Evolutionary conservation across 2,797 vertebrate genomes (phyloP).

Genomic region (Sparidentex hasta): DNA sequence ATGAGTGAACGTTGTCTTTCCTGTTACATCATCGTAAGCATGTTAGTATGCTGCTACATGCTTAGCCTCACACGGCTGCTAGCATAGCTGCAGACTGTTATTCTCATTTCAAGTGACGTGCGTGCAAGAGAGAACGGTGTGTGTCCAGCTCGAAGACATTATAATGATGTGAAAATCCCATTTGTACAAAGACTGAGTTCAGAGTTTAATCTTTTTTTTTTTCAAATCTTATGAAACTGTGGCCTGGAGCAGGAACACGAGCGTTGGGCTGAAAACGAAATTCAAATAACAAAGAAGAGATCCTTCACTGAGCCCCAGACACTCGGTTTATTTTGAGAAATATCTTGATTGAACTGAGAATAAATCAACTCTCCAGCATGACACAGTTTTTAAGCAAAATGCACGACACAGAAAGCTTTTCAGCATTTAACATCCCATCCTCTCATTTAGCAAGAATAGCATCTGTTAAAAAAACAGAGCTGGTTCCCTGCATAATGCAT

Average conservation of each 20-base stretch:
- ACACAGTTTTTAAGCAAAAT: neutral
- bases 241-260: neutral
- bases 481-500: conserved; percentile 54
- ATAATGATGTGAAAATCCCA: neutral
- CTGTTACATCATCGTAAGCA: no score
- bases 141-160: neutral
- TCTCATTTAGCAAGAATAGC: conserved; percentile 11
- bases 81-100: neutral
- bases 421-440: neutral
- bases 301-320: neutral
- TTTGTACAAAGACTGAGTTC: neutral
- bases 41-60: neutral
- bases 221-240: neutral
- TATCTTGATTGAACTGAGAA: neutral
- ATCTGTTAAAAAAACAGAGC: neutral
- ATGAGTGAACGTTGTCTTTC: no score
- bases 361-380: neutral
- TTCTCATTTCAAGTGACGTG: neutral
- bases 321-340: neutral
- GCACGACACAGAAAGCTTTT: no score
- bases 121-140: neutral
- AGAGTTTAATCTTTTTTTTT: neutral
- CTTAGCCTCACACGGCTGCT: neutral
- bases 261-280: neutral
- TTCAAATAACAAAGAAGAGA: neutral